Evolutionary conservation across 2,888 invertebrate genomes (phyloP), one percentile per base, ranked within the genome.

Genomic region (Malacosoma neustria): DNA sequence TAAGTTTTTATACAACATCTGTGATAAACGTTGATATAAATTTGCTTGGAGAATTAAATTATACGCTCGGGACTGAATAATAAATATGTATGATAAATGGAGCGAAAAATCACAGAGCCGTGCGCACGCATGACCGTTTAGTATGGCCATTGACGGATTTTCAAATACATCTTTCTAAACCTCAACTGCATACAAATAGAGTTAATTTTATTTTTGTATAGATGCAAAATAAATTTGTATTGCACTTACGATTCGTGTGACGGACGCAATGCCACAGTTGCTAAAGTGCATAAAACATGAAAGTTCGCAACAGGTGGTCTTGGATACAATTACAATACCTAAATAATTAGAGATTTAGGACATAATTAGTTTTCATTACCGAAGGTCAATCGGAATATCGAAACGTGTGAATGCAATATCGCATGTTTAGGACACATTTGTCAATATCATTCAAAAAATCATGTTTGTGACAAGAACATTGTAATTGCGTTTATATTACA

Each of bases 51-150:
- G 22, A 22, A 22, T 22, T 7, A 22, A 22, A 7, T 3, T 2
- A 22, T 6, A 1, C 5, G 22, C 22, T 33, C 45, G 56, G 60
- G 65, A 60, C 51, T 68, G 63, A 72, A 69, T 77, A 77, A 77
- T 67, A 54, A 59, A 61, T 57, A n/a, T 48, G 46, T 54, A 7
- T 47, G 62, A 49, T 64, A 74, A 81, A 76, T 80, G 73, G 80
- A 80, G 70, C 81, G 72, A 57, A 58, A 70, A 76, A 76, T 74
- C 66, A 62, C 63, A 74, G 63, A 66, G 56, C 62, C 58, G 51
- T 57, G 53, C 51, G 61, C 66, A 70, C 64, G 65, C 63, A 49
- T 38, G 36, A 22, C 35, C 40, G 45, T 41, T 48, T 46, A 41
- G 45, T 49, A 52, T 49, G 48, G 43, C 49, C 47, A 51, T 42